A percentile compares a stretch with the other conserved stretches of the same genome.
phyloP scores from a whole-genome alignment of 37 sponge, comb jelly and placozoan genomes.

The Oopsacas minuta region DNA sequence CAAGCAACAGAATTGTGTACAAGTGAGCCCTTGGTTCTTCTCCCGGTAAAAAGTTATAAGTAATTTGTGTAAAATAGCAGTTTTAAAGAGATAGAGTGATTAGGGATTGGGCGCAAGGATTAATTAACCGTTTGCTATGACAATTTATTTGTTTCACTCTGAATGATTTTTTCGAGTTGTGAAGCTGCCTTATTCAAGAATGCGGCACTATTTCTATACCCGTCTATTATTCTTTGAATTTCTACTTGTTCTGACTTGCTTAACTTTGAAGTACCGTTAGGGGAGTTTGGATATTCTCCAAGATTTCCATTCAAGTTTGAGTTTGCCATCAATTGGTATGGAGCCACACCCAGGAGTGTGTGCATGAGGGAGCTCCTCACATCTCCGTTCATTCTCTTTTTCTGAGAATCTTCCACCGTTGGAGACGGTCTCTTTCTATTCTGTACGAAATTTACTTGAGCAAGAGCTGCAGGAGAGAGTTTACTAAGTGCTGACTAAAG shows the following conservation, averaged over 20 bases:
- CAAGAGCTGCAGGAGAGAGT: background rate
- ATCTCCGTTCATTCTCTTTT: background rate
- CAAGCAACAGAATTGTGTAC: conserved; percentile 5
- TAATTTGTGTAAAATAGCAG: conserved; percentile 16
- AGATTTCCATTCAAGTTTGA: background rate
- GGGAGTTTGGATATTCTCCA: background rate
- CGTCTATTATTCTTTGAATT: conserved; percentile 16
- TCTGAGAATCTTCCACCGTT: background rate
- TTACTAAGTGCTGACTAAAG: background rate
- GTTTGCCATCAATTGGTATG: background rate
- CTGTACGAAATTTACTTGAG: conserved; percentile 2
- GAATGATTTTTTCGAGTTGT: conserved; percentile 54
- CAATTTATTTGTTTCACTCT: background rate
- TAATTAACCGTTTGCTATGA: background rate
- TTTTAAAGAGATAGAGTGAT: conserved; percentile 1
- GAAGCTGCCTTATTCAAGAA: conserved; percentile 64
- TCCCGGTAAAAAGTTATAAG: background rate
- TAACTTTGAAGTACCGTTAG: background rate
- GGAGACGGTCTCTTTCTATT: background rate
- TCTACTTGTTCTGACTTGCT: background rate
- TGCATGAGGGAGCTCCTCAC: background rate
- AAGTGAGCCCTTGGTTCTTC: conserved; percentile 12
- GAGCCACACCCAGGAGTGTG: background rate
- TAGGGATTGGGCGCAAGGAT: background rate
- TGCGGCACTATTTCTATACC: conserved; percentile 62